Percentiles rank a stretch among this genome's conserved stretches.
These are phyloP conservation scores for Pantherophis alleghaniensis DNA, from an alignment of 2,797 vertebrate species.

Conservation along the genomic window DNA sequence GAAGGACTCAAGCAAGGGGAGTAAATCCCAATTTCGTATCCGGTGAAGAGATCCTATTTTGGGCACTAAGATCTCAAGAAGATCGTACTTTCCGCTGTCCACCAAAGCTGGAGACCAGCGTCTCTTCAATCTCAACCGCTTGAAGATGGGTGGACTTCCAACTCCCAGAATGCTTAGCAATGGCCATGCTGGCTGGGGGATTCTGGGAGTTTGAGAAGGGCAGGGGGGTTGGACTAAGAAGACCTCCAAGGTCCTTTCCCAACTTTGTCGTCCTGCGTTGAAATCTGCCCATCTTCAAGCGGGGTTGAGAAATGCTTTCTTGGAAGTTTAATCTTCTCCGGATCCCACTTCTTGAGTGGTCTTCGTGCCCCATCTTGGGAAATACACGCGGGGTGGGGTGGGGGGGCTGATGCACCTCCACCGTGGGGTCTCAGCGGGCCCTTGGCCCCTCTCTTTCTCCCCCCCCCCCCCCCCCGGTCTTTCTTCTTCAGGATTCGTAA, in stretches of 20 bases:
- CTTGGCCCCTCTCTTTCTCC: constrained; percentile 41
- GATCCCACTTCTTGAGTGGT: not conserved
- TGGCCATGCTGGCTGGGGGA: too few species aligned
- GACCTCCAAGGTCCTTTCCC: not conserved
- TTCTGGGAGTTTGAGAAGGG: too few species aligned
- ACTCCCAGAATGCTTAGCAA: too few species aligned
- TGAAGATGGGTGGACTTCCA: too few species aligned
- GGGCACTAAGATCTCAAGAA: too few species aligned
- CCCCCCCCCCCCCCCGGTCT: constrained; percentile 45
- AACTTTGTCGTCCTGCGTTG: not conserved
- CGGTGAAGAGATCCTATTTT: too few species aligned
- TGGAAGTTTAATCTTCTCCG: not conserved
- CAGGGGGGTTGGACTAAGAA: not conserved
- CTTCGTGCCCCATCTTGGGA: not conserved
- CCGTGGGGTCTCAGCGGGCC: constrained; percentile 57
- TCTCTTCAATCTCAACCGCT: too few species aligned
- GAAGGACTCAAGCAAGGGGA: too few species aligned
- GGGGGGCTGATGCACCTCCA: not conserved
- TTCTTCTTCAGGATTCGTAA: constrained; percentile 84
- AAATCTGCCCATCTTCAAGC: not conserved
- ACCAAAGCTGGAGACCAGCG: too few species aligned
- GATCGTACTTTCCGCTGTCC: too few species aligned
- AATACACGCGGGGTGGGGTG: not conserved
- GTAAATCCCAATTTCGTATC: too few species aligned
- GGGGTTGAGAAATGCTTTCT: not conserved